phyloP scores from a whole-genome alignment of 2,888 invertebrate species.

The Dryobotodes eremita region DNA sequence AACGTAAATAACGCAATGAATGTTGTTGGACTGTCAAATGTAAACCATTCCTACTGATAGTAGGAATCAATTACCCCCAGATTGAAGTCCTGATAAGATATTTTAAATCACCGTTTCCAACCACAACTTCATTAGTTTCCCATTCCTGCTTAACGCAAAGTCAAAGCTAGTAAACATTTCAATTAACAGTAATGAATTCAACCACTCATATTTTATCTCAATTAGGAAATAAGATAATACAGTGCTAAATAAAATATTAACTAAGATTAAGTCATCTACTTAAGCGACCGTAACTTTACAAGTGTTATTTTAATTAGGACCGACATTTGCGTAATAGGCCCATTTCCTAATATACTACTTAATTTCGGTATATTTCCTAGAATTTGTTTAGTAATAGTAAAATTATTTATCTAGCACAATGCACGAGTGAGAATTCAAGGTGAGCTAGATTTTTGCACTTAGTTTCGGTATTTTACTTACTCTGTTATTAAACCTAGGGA shows the following conservation, averaged over 20 bases:
- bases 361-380: constrained; percentile 25
- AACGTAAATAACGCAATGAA: too few species aligned
- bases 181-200: constrained; percentile 32
- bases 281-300: constrained; percentile 7
- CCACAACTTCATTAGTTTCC: neutral
- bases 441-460: constrained; percentile 49
- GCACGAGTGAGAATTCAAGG: constrained; percentile 54
- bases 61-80: too few species aligned
- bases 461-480: constrained; percentile 45
- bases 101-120: neutral
- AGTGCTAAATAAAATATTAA: constrained; percentile 11
- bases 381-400: constrained; percentile 36
- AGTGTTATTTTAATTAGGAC: constrained; percentile 37
- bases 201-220: constrained; percentile 16
- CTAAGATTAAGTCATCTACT: constrained; percentile 27
- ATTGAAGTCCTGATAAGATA: neutral
- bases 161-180: constrained; percentile 10
- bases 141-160: neutral
- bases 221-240: constrained; percentile 18
- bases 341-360: constrained; percentile 33
- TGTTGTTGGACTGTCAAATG: too few species aligned
- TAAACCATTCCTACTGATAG: neutral
- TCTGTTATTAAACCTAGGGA: constrained; percentile 40
- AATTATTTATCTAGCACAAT: constrained; percentile 57
- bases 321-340: constrained; percentile 38